Conservation (phyloP, 2,113 vertebrate species). For the Microcebus griseorufus region DNA sequence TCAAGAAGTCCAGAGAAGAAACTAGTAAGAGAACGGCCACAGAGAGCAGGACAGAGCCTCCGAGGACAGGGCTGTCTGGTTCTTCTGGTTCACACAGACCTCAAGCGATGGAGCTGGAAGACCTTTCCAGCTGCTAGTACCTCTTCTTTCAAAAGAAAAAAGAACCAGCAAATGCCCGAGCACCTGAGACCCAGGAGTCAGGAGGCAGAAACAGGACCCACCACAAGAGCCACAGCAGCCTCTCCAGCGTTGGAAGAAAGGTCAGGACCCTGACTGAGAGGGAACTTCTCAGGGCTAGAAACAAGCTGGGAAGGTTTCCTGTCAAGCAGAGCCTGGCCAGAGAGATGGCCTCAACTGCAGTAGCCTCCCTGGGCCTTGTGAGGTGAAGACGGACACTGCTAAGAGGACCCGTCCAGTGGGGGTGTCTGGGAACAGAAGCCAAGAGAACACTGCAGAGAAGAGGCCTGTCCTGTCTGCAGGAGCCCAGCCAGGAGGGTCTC, state of each 20-base stretch:
- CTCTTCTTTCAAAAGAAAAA: not conserved
- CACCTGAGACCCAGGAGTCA: not conserved
- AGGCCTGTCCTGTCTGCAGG: not conserved
- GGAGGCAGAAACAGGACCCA: not conserved
- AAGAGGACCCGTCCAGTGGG: not conserved
- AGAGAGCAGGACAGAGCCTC: not conserved
- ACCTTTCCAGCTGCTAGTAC: not conserved
- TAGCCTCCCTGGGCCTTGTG: not conserved
- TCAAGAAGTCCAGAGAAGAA: not conserved
- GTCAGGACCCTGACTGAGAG: not conserved
- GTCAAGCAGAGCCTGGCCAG: not conserved
- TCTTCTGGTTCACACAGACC: not conserved
- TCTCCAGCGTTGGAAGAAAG: not conserved
- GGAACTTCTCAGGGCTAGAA: not conserved
- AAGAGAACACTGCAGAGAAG: not conserved
- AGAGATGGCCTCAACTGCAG: not conserved
- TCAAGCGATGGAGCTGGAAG: not conserved
- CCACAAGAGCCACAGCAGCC: not conserved
- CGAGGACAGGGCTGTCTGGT: rapidly evolving
- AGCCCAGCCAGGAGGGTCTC: not conserved
- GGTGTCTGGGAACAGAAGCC: not conserved
- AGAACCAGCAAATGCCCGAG: not conserved
- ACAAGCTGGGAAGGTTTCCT: not conserved
- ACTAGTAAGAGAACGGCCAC: not conserved
- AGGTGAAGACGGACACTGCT: not conserved